Evolutionary conservation across 2,888 invertebrate species (phyloP), one percentile per base, ranked within the genome.

Genomic region (Timema cristinae): DNA sequence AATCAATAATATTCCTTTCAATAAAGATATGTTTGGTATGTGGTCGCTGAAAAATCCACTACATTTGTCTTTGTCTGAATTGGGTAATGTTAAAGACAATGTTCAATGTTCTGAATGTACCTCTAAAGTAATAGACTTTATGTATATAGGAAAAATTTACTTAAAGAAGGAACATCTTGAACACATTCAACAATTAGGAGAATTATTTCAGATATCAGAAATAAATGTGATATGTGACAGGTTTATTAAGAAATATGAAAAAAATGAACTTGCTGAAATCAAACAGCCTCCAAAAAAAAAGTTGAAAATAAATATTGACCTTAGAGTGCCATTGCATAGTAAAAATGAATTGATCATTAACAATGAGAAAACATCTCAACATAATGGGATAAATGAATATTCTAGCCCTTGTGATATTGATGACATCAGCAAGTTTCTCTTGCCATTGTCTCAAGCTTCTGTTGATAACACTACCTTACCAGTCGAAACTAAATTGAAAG

Each of bases 101-200:
- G 48, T 70, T 13, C 49, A 66, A 16, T 74, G 74, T 15, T n/a
- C 67, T n/a, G 73, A 70, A 54, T 74, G 74, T 70, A 63, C 70
- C 2, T n/a, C 54, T 8, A 74, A 70, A 32, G 71, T 74, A 13
- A 68, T 74, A 48, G 73, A 74, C 61, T 74, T 74, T 66, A 74
- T 74, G 74, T 74, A 74, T 66, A 32, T 71, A 48, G 74, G 74
- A 7, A 74, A 71, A 59, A 73, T 74, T 47, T 70, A 74, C 15
- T 68, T 74, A 54, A 68, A 68, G 1, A 68, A 68, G 11, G 71
- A 70, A 50, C 74, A 74, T 54, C 10, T 74, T 11, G 66, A 73
- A 50, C 74, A 74, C 66, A 67, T 74, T 5, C 63, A 72, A 59
- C 50, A 61, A 16, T 47, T 73, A n/a, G 71, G 74, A 10, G 52